Percentiles rank a stretch among this genome's conserved stretches.
Evolutionary conservation across 1,140 invertebrate genomes (phyloP).

Genomic region (Zelostemma sp.): DNA sequence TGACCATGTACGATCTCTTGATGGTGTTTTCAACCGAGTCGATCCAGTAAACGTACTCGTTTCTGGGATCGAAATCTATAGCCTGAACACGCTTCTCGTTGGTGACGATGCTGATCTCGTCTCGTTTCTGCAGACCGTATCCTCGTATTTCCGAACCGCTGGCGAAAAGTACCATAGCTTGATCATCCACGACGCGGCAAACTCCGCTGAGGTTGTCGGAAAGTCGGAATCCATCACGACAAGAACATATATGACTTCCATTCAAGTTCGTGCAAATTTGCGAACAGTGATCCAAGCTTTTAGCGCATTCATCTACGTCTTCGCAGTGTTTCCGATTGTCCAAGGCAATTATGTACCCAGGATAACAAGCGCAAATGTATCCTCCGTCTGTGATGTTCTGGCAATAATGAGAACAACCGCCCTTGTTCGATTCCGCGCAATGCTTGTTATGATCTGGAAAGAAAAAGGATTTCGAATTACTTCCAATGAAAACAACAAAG

Average conservation of each 20-base stretch:
- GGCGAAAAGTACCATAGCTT: slow-evolving; percentile 77
- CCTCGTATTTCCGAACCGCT: slow-evolving; percentile 90
- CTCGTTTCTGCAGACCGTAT: slow-evolving; percentile 75
- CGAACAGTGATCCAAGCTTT: slow-evolving; percentile 88
- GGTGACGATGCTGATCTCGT: slow-evolving; percentile 81
- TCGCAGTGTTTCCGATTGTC: slow-evolving; percentile 83
- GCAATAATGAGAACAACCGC: slow-evolving; percentile 95
- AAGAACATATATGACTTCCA: slow-evolving; percentile 90
- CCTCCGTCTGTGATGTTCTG: slow-evolving; percentile 85
- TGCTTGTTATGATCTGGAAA: slow-evolving; percentile 77
- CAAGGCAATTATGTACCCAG: slow-evolving; percentile 85
- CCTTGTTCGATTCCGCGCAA: slow-evolving; percentile 80
- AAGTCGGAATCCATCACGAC: slow-evolving; percentile 84
- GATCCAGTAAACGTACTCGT: slow-evolving; percentile 92
- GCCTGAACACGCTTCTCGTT: slow-evolving; percentile 89
- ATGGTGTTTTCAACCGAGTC: slow-evolving; percentile 91
- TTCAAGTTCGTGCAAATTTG: slow-evolving; percentile 94
- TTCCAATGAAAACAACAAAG: too few relatives aligned
- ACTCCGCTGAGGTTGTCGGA: slow-evolving; percentile 84
- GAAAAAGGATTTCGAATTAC: too few relatives aligned
- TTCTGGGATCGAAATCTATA: slow-evolving; percentile 86
- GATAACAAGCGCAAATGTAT: slow-evolving; percentile 90
- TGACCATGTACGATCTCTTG: slow-evolving; percentile 91
- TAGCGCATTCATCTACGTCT: slow-evolving; percentile 92
- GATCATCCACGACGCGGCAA: slow-evolving; percentile 78